Base-by-base conservation (phyloP, 1,140 invertebrate species). In the Protaetia brevitarsis region DNA sequence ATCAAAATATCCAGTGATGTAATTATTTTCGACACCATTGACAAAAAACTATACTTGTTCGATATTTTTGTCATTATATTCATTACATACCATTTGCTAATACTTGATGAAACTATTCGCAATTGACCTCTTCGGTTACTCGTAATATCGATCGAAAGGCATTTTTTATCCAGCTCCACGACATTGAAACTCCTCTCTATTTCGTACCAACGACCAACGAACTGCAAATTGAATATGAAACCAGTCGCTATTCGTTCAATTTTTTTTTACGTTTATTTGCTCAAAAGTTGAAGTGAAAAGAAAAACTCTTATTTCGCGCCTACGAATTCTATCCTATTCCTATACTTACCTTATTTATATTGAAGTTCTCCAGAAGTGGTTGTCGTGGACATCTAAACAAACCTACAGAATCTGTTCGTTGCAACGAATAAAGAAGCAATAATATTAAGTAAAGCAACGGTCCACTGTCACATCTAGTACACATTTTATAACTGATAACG, bases 181-280 rank as follows among this genome's bases (percentile, higher is more conserved):
- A 89, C 72, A 71, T 89, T 88, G 76, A 89, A 89, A 0, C 87
- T 87, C 56, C 87, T 79, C 73, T 89, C 88, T 23, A 89, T 83
- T 79, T 89, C 88, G 73, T 83, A 88, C 88, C 88, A 89, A 57
- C 83, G 82, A 21, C 88, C 88, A 64, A 82, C 76, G 74, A 89
- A 86, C 88, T 89, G n/a, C n/a, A n/a, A n/a, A n/a, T n/a, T n/a
- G n/a, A n/a, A n/a, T n/a, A n/a, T n/a, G n/a, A n/a, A n/a, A n/a
- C n/a, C n/a, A n/a, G n/a, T n/a, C n/a, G n/a, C n/a, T n/a, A n/a
- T n/a, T n/a, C n/a, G n/a, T n/a, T n/a, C n/a, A n/a, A n/a, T n/a
- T n/a, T n/a, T n/a, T n/a, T n/a, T n/a, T n/a, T n/a, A n/a, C n/a
- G n/a, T n/a, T n/a, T n/a, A n/a, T n/a, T n/a, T n/a, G n/a, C n/a